phyloP scores from a whole-genome alignment of 2,888 invertebrate species.

The Craniophora ligustri region DNA sequence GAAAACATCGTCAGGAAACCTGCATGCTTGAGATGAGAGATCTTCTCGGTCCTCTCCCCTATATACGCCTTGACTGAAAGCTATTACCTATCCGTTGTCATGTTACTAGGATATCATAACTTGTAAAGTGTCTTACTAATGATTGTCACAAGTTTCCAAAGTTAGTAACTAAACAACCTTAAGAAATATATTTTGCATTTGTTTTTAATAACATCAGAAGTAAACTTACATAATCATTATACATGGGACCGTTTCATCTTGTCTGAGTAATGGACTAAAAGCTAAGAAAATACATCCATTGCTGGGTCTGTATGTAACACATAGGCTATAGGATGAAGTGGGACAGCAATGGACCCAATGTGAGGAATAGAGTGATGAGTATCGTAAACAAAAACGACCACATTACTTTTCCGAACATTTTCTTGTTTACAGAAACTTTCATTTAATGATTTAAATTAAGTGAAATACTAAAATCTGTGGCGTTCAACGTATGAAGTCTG shows the following conservation, averaged over 20 bases:
- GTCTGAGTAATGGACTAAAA: background rate
- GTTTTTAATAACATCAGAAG: too few relatives aligned
- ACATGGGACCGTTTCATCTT: background rate
- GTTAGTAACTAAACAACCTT: too few relatives aligned
- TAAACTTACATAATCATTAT: background rate
- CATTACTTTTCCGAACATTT: conserved; percentile 29
- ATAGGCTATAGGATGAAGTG: background rate
- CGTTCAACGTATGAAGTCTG: conserved; percentile 26
- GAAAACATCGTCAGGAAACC: too few relatives aligned
- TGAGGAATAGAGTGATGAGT: conserved; percentile 16
- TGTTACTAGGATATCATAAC: too few relatives aligned
- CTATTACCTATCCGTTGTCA: too few relatives aligned
- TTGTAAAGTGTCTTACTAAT: too few relatives aligned
- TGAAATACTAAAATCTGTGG: conserved; percentile 43
- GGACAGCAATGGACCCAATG: conserved; percentile 1
- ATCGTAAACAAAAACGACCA: conserved; percentile 33
- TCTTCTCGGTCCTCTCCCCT: too few relatives aligned
- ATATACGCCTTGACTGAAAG: too few relatives aligned
- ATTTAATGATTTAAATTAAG: conserved; percentile 34
- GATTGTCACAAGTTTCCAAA: too few relatives aligned
- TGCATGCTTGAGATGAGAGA: too few relatives aligned
- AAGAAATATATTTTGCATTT: too few relatives aligned
- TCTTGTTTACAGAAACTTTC: conserved; percentile 21
- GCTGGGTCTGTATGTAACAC: background rate
- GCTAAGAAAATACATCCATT: background rate